A percentile compares a stretch with the other conserved stretches of the same genome.
Evolutionary conservation across 2,888 invertebrate species (phyloP).

Genomic region (Allolobophora icterica): DNA sequence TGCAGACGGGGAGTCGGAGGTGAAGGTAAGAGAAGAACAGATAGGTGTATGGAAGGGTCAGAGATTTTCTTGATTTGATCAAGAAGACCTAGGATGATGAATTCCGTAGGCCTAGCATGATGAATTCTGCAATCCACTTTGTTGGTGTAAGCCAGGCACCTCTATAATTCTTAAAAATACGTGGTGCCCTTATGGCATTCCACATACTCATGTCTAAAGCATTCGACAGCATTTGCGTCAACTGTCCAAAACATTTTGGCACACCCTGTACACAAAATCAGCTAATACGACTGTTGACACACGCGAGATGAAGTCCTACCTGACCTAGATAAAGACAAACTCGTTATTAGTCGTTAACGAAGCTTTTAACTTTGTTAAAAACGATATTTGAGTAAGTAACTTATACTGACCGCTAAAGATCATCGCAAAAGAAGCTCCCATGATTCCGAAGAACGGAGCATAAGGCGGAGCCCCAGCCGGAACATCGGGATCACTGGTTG

Average conservation of each 20-base stretch:
- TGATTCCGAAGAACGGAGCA: conserved; percentile 98
- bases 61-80: too few relatives aligned
- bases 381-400: not conserved
- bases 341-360: too few relatives aligned
- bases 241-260: not conserved
- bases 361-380: not conserved
- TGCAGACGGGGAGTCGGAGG: too few relatives aligned
- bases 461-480: conserved; percentile 75
- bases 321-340: not conserved
- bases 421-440: conserved; percentile 99
- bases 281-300: not conserved
- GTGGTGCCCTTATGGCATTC: too few relatives aligned
- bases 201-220: not conserved
- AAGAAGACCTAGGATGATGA: too few relatives aligned
- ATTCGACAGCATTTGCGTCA: not conserved
- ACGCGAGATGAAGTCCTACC: not conserved
- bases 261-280: not conserved
- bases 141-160: not conserved
- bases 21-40: too few relatives aligned
- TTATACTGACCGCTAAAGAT: conserved; percentile 92
- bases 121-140: not conserved
- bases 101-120: too few relatives aligned
- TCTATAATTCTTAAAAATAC: not conserved
- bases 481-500: not conserved
- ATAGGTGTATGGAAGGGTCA: too few relatives aligned